A percentile compares a stretch with the other conserved stretches of the same genome.
phyloP scores from a whole-genome alignment of 1,140 invertebrate species.

The Chironomus striatipennis region DNA sequence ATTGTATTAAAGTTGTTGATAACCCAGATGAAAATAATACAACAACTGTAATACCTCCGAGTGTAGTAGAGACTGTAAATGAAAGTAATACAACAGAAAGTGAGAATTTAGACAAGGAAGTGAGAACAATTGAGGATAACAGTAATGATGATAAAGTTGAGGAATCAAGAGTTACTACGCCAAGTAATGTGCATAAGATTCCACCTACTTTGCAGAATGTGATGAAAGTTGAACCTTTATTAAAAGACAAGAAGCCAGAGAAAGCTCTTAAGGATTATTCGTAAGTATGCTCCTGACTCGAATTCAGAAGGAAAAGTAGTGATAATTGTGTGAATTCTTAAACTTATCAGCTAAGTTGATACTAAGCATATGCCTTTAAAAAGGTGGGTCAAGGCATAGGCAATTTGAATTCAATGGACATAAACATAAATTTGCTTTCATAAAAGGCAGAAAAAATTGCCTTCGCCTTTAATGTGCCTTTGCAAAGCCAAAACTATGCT shows the following conservation, averaged over 20 bases:
- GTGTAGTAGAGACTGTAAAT: neutral
- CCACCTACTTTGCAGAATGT: neutral
- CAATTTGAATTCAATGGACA: too few species aligned
- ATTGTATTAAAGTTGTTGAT: neutral
- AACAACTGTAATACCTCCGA: neutral
- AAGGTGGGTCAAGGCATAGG: too few species aligned
- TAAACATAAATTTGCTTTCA: too few species aligned
- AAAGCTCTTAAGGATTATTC: neutral
- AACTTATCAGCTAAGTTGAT: too few species aligned
- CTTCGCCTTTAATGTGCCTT: too few species aligned
- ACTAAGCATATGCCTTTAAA: too few species aligned
- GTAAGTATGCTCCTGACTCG: too few species aligned
- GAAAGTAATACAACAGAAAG: neutral
- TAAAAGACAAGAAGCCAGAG: neutral
- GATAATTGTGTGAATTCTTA: too few species aligned
- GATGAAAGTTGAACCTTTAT: neutral
- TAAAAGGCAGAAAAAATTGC: too few species aligned
- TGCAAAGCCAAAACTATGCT: too few species aligned
- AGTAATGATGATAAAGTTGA: neutral
- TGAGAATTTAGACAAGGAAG: neutral
- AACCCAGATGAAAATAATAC: neutral
- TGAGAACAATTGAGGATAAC: neutral
- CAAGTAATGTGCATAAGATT: neutral
- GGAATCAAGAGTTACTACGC: neutral
- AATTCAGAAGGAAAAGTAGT: too few species aligned